These are phyloP conservation scores for Epinephelus lanceolatus DNA, from an alignment of 2,113 vertebrate genomes.

Conservation along the genomic window DNA sequence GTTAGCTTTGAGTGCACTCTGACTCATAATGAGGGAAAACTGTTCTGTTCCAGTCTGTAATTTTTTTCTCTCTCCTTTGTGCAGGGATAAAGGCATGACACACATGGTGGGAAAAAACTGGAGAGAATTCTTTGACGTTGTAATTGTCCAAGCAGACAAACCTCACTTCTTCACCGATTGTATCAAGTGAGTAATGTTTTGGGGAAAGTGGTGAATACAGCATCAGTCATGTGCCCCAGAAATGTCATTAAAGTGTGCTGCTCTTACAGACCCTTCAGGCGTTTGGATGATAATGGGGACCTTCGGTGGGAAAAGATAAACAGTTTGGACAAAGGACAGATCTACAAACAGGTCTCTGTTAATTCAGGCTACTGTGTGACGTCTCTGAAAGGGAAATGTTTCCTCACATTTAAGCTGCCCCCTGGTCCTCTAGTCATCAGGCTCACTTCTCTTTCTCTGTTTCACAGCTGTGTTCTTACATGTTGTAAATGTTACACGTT, in stretches of 20 bases:
- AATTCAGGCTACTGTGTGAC: not conserved
- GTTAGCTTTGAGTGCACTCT: not conserved
- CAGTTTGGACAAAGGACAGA: conserved; percentile 87
- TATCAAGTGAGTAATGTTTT: conserved; percentile 84
- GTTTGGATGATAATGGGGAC: conserved; percentile 86
- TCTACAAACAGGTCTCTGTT: conserved; percentile 88
- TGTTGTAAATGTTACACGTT: not conserved
- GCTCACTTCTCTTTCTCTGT: not conserved
- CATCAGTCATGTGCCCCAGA: not conserved
- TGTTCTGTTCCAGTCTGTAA: not conserved
- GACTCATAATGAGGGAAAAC: not conserved
- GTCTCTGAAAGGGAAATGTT: not conserved
- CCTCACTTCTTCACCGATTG: conserved; percentile 91
- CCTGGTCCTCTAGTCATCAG: not conserved
- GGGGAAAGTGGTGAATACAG: not conserved
- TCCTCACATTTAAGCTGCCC: not conserved
- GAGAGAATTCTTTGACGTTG: conserved; percentile 89
- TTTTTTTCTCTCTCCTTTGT: not conserved
- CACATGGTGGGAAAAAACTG: conserved; percentile 90
- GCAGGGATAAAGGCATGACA: conserved; percentile 89
- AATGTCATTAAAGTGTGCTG: not conserved
- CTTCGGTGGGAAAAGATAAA: conserved; percentile 88
- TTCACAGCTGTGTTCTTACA: conserved; percentile 3
- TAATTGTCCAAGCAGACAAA: conserved; percentile 91
- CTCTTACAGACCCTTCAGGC: conserved; percentile 85